phyloP scores from a whole-genome alignment of 1,140 invertebrate genomes.

The Wiebesia pumilae region DNA sequence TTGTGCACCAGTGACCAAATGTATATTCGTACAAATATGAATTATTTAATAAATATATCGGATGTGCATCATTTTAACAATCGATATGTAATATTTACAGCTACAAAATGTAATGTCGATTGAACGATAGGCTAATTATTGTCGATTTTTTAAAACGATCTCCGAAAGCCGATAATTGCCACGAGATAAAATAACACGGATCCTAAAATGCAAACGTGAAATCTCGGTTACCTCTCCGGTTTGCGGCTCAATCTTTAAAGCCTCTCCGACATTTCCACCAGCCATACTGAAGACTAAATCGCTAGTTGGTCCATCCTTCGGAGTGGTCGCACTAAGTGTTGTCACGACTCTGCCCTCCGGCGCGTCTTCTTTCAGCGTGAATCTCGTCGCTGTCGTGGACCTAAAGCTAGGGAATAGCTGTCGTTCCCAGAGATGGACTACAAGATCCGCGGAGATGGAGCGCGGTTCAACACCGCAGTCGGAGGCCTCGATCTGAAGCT shows the following conservation, averaged over 20 bases:
- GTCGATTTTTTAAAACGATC: too few species aligned
- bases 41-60: too few species aligned
- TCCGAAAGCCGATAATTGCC: too few species aligned
- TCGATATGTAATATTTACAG: too few species aligned
- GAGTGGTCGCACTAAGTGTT: slow-evolving; percentile 82
- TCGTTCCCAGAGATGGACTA: slow-evolving; percentile 82
- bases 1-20: too few species aligned
- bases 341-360: slow-evolving; percentile 83
- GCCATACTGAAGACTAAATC: slow-evolving; percentile 88
- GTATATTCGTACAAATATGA: too few species aligned
- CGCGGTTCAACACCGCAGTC: slow-evolving; percentile 80
- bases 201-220: not conserved
- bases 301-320: slow-evolving; percentile 82
- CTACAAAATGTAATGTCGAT: too few species aligned
- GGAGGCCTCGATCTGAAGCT: slow-evolving; percentile 83
- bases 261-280: slow-evolving; percentile 92
- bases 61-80: too few species aligned
- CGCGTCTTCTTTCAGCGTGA: slow-evolving; percentile 87
- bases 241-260: slow-evolving; percentile 85
- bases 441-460: slow-evolving; percentile 81
- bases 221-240: slow-evolving; percentile 84
- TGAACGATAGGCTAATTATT: too few species aligned
- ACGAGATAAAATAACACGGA: not conserved
- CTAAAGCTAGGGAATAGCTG: slow-evolving; percentile 85
- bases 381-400: slow-evolving; percentile 80